Evolutionary conservation across 2,797 vertebrate species (phyloP), one percentile per base, ranked within the genome.

Genomic region (Chlorospingus flavigularis): DNA sequence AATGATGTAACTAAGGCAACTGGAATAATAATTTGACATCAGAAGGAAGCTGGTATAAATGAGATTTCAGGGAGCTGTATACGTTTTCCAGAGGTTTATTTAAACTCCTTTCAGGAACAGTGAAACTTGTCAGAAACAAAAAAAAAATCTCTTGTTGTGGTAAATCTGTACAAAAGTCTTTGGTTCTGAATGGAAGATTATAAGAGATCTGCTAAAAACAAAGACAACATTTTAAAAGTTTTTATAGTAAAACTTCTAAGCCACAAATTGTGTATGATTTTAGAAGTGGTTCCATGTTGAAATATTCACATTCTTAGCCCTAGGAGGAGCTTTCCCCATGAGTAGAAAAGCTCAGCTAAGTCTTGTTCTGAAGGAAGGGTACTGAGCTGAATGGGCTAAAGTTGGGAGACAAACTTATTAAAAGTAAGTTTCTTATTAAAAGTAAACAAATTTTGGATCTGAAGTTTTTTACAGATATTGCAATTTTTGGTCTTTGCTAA

Each of bases 1-100:
- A 83, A 80, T 94, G 75, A 91, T 94, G 87, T 90, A 95, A 60
- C 90, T 94, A 92, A 96, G 90, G 90, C 92, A 97, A 91, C 89
- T 96, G 81, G 82, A 92, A 77, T 90, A 92, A 85, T 85, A 78
- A 95, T 74, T 88, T 92, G 88, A 92, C 91, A 94, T 81, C 86
- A 94, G 62, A 74, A 94, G 75, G 85, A 24, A 85, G 35, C 60
- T 92, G 63, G 67, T 88, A 75, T 79, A 30, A 78, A 90, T 94
- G 71, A 50, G 63, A 54, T 94, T 96, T 93, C 50, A 82, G 48
- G 45, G 67, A 31, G 60, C 72, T 94, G 58, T 91, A 43, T 88
- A 42, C 30, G 5, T 76, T 94, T 97, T 96, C 77, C 31, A 88
- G 78, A 88, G 87, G 53, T 94, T 89, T 40, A 63, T 58, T 89